Percentiles rank a stretch among this genome's conserved stretches.
phyloP scores from a whole-genome alignment of 2,888 invertebrate species.

The Orthonychiurus folsomi region DNA sequence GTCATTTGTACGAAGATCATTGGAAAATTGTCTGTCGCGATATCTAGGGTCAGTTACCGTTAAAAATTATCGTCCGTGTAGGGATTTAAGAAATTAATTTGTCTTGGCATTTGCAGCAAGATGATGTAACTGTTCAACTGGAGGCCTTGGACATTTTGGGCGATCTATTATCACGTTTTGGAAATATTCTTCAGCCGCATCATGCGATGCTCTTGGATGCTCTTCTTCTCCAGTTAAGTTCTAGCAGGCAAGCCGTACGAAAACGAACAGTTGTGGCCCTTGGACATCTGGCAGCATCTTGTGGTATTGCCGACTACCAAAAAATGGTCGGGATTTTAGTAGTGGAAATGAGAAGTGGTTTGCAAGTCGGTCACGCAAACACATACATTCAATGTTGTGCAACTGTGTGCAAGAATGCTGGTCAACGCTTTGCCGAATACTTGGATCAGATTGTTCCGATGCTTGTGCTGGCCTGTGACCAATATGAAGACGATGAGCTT shows the following conservation, averaged over 20 bases:
- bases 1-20: constrained; percentile 93
- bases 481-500: constrained; percentile 85
- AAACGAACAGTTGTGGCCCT: constrained; percentile 89
- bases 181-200: constrained; percentile 73
- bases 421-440: constrained; percentile 91
- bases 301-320: constrained; percentile 74
- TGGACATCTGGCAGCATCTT: constrained; percentile 83
- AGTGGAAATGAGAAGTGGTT: constrained; percentile 56
- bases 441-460: constrained; percentile 70
- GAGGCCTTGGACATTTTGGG: constrained; percentile 95
- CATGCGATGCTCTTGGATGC: constrained; percentile 78
- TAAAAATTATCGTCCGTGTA: neutral
- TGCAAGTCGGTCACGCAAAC: constrained; percentile 36
- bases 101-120: constrained; percentile 52
- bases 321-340: constrained; percentile 82
- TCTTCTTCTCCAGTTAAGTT: constrained; percentile 81
- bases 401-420: constrained; percentile 51
- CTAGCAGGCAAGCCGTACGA: constrained; percentile 84
- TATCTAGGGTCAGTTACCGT: constrained; percentile 45
- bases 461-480: constrained; percentile 72
- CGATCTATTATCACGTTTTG: constrained; percentile 87
- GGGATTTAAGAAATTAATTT: constrained; percentile 11
- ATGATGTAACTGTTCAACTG: constrained; percentile 93
- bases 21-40: constrained; percentile 52
- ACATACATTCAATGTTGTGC: constrained; percentile 40